A percentile compares a stretch with the other conserved stretches of the same genome.
These are phyloP conservation scores for Paratilapia polleni DNA, from an alignment of 2,113 vertebrate species.

Conservation along the genomic window DNA sequence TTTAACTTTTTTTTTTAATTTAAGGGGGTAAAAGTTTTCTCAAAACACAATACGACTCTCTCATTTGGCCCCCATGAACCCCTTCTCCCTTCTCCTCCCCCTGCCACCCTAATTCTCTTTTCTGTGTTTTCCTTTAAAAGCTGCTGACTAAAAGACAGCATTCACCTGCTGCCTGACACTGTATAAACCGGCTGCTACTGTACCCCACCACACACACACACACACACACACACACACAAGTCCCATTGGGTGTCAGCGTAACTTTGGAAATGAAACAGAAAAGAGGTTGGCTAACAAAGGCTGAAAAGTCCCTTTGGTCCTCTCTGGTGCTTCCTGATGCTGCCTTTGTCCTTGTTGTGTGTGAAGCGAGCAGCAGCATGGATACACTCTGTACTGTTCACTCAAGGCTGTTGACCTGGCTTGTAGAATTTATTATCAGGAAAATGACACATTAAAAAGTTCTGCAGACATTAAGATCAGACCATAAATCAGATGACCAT, in stretches of 20 bases:
- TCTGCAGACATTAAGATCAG: too few relatives aligned
- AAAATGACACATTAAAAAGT: too few relatives aligned
- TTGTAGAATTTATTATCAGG: not conserved
- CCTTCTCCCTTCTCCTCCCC: too few relatives aligned
- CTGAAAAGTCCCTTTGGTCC: slow-evolving; percentile 44
- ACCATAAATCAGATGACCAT: too few relatives aligned
- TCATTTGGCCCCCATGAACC: slow-evolving; percentile 2
- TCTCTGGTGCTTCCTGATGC: slow-evolving; percentile 50
- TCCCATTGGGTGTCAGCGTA: slow-evolving; percentile 54
- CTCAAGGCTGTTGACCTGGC: not conserved
- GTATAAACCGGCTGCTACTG: slow-evolving; percentile 77
- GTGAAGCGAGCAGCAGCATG: not conserved
- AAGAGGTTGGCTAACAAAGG: slow-evolving; percentile 54
- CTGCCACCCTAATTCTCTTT: slow-evolving; percentile 12
- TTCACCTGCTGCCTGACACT: slow-evolving; percentile 77
- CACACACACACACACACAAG: slow-evolving; percentile 21
- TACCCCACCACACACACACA: slow-evolving; percentile 21
- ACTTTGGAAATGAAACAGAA: slow-evolving; percentile 61
- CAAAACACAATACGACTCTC: slow-evolving; percentile 13
- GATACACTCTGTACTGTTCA: not conserved
- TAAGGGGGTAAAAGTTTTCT: not conserved
- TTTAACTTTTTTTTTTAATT: not conserved
- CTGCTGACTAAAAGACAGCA: slow-evolving; percentile 62
- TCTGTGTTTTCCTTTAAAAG: slow-evolving; percentile 67
- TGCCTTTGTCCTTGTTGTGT: slow-evolving; percentile 26